Evolutionary conservation across 2,113 vertebrate species (phyloP), one percentile per base, ranked within the genome.

Genomic region (Amphiprion ocellaris): DNA sequence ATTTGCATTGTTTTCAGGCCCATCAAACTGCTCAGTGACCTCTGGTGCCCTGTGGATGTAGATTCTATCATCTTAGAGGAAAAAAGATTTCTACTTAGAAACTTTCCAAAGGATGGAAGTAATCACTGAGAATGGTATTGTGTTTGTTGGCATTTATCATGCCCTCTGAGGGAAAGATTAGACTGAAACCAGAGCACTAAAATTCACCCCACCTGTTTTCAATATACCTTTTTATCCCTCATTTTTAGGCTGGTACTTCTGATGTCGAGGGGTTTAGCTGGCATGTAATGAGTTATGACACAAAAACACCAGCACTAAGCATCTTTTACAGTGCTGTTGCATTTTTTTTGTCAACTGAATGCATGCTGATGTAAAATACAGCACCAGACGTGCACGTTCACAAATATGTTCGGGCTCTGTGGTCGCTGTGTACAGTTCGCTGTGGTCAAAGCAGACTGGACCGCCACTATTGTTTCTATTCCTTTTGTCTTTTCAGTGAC

Each of bases 401-500:
- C 74, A 10, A 64, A 84, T 63, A 85, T 75, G 63, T 71, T 82
- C 52, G 16, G 60, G 58, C 55, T 76, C 33, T 71, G 78, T 60
- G 83, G 77, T 74, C 6, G 24, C 39, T 44, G 74, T 74, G 84
- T 87, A 58, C 75, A 62, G 65, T 77, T 84, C 62, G 44, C 58
- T 87, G 72, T 79, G 85, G 89, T 90, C 82, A 54, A 63, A 62
- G 64, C 77, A 90, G 85, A 74, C 83, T 87, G 77, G 44, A 67
- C 69, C 41, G 24, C 68, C 75, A 73, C 69, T 72, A 86, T 93
- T 89, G 89, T 90, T 90, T 90, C 89, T 79, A 71, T 82, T 59
- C 63, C 72, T 85, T 92, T 89, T 89, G 91, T 90, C 88, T 93
- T 90, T 87, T 83, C 82, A 70, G 76, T 89, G 90, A 92, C 89